phyloP scores from a whole-genome alignment of 2,797 vertebrate genomes.

The Florisuga fusca region DNA sequence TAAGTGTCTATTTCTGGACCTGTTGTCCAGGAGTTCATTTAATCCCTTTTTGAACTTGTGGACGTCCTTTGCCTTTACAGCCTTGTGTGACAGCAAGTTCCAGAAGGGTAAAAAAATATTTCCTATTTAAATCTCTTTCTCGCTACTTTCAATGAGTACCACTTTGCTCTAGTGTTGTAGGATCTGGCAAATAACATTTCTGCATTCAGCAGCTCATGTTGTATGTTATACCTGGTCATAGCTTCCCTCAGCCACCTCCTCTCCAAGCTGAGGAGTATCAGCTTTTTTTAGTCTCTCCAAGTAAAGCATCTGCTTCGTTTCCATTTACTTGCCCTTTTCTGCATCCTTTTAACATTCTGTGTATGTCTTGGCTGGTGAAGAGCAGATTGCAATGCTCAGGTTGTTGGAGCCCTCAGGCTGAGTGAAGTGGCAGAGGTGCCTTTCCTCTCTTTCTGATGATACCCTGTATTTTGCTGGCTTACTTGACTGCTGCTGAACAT shows the following conservation, averaged over 20 bases:
- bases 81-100: not conserved
- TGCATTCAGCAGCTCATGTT: not conserved
- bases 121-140: not conserved
- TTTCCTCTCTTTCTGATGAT: not conserved
- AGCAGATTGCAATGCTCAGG: not conserved
- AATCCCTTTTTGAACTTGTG: not conserved
- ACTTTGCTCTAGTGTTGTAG: not conserved
- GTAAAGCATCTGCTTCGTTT: not conserved
- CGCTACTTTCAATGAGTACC: not conserved
- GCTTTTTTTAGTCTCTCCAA: not conserved
- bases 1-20: not conserved
- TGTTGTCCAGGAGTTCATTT: not conserved
- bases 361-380: not conserved
- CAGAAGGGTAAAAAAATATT: not conserved
- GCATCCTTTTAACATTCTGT: not conserved
- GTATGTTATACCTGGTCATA: not conserved
- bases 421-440: not conserved
- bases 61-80: not conserved
- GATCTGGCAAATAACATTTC: not conserved
- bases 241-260: not conserved
- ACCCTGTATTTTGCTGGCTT: not conserved
- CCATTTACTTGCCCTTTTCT: not conserved
- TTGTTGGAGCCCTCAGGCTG: accelerated
- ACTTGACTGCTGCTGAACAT: not conserved
- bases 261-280: not conserved